Base-by-base conservation (phyloP, 2,888 invertebrate species). In the Drosophila kanekoi region DNA sequence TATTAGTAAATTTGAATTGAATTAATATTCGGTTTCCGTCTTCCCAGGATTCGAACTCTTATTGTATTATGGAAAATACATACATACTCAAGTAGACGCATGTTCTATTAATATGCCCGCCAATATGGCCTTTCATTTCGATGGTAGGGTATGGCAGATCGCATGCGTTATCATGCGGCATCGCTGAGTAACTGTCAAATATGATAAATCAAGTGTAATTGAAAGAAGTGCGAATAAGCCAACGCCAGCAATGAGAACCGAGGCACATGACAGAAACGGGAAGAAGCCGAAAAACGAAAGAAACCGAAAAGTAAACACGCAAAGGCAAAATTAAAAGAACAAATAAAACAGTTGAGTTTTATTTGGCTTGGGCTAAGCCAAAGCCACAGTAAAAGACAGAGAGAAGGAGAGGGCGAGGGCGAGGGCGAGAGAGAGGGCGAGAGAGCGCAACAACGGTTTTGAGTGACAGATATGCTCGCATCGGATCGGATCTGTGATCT, bases 221-320 rank as follows among this genome's bases (percentile, higher is more conserved):
- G 89, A 80, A 83, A 87, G 81, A 87, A 88, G 81, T 86, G 87
- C 87, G 86, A 87, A 89, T 86, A 89, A 89, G 71, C 83, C 82
- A 77, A 85, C 77, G 73, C 86, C 74, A 79, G 72, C 68, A 67
- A 77, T 68, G 69, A 63, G 61, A 74, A 60, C 66, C 45, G 62
- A 62, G 64, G 72, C 66, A 64, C 52, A 63, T 44, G 38, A 68
- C 41, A 56, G 53, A 41, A 61, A 28, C 57, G 51, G 38, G 44
- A 61, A 41, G 48, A 38, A 56, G 65, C 40, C 49, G 63, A 40
- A 54, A 66, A 23, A 57, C n/a, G n/a, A 20, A 48, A 48, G n/a
- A 47, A 28, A 28, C 20, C 38, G 14, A 38, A 2, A 70, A 77
- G 52, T 74, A 61, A 77, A 70, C 71, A 79, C 79, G 76, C 76